phyloP scores from a whole-genome alignment of 2,113 vertebrate genomes.

The Philantomba maxwellii region DNA sequence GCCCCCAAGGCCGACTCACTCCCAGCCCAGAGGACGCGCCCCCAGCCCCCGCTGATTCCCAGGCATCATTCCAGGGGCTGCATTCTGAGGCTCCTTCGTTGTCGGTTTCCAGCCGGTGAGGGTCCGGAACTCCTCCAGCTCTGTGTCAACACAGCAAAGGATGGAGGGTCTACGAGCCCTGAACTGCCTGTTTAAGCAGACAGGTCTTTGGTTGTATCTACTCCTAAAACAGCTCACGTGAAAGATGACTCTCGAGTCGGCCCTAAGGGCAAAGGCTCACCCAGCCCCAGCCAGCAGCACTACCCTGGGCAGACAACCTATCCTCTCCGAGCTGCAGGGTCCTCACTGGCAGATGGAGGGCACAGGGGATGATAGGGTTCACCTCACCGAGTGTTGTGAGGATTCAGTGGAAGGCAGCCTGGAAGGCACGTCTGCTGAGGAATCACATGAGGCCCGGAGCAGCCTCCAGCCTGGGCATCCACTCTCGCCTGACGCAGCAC shows the following conservation, averaged over 20 bases:
- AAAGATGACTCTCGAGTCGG: neutral
- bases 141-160: neutral
- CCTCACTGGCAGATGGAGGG: neutral
- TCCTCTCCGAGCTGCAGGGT: neutral
- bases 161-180: neutral
- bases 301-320: neutral
- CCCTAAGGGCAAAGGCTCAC: neutral
- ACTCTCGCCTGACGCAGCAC: rapidly evolving
- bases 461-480: neutral
- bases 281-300: too few species aligned
- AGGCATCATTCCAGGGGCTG: rapidly evolving
- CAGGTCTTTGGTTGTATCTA: neutral
- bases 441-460: neutral
- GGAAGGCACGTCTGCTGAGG: neutral
- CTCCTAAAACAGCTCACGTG: neutral
- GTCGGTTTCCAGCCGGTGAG: neutral
- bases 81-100: neutral
- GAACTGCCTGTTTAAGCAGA: neutral
- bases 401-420: neutral
- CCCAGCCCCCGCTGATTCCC: neutral
- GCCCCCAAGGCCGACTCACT: neutral
- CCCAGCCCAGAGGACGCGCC: neutral
- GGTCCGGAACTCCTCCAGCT: neutral
- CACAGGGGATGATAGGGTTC: neutral
- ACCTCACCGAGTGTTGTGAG: neutral